Conservation (phyloP, 2,888 invertebrate species). For the Temnothorax unifasciatus region DNA sequence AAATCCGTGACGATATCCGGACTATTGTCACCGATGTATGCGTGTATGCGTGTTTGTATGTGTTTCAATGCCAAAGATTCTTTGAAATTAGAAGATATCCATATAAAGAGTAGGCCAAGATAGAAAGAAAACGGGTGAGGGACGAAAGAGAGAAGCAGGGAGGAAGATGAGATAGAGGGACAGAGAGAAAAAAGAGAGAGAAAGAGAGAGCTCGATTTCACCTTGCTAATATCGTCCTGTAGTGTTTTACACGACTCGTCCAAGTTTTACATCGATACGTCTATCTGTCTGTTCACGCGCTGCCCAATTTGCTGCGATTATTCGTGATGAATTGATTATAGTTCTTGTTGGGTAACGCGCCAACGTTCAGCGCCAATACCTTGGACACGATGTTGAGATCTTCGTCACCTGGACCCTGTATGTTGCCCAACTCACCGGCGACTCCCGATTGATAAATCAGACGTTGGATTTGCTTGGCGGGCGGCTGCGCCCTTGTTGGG, state of each 20-base stretch:
- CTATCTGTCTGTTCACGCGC: slow-evolving; percentile 65
- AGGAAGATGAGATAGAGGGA: slow-evolving; percentile 18
- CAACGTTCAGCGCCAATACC: slow-evolving; percentile 93
- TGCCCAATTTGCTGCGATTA: slow-evolving; percentile 63
- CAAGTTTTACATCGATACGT: slow-evolving; percentile 52
- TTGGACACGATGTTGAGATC: slow-evolving; percentile 94
- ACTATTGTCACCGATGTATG: not conserved
- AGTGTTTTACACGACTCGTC: slow-evolving; percentile 76
- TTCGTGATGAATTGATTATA: slow-evolving; percentile 74
- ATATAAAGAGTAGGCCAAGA: not conserved
- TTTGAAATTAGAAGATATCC: slow-evolving; percentile 30
- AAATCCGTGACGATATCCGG: not conserved
- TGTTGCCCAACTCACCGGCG: slow-evolving; percentile 85
- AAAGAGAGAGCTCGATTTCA: slow-evolving; percentile 78
- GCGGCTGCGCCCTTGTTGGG: slow-evolving; percentile 78
- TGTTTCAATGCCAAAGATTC: not conserved
- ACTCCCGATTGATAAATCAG: slow-evolving; percentile 90
- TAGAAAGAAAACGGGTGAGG: not conserved
- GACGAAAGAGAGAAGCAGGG: slow-evolving; percentile 12
- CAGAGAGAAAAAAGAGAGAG: slow-evolving; percentile 69
- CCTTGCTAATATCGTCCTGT: slow-evolving; percentile 76
- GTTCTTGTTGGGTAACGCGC: slow-evolving; percentile 86
- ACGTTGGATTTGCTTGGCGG: slow-evolving; percentile 89
- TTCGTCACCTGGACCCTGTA: slow-evolving; percentile 87
- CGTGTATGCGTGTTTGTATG: not conserved